Percentiles rank a stretch among this genome's conserved stretches.
phyloP scores from a whole-genome alignment of 2,888 invertebrate genomes.

The Nomada fabriciana region DNA sequence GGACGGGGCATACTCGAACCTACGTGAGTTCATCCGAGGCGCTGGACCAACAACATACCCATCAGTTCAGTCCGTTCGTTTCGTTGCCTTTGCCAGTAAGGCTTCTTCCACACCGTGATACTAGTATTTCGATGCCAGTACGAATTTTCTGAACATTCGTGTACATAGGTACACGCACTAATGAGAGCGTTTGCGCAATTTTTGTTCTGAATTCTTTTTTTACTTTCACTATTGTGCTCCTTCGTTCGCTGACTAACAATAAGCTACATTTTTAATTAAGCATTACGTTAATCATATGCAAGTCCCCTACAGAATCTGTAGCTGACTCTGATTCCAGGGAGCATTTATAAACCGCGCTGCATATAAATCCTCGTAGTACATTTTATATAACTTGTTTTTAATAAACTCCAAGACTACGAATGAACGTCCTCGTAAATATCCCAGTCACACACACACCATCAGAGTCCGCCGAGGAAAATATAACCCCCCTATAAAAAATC shows the following conservation, averaged over 20 bases:
- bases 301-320: no score
- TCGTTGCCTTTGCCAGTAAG: slow-evolving; percentile 2
- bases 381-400: no score
- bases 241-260: no score
- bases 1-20: slow-evolving; percentile 64
- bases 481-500: background rate
- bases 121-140: no score
- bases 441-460: background rate
- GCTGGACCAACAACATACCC: slow-evolving; percentile 47
- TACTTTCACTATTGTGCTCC: background rate
- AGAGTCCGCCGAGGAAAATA: background rate
- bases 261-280: no score
- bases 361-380: no score
- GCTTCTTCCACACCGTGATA: no score
- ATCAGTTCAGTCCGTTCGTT: slow-evolving; percentile 56
- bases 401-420: background rate
- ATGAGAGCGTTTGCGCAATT: background rate
- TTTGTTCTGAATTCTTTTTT: background rate
- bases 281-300: no score
- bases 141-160: background rate
- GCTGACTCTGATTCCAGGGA: no score
- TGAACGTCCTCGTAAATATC: background rate
- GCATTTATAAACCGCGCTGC: no score
- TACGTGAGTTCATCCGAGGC: slow-evolving; percentile 70
- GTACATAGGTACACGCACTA: no score